These are phyloP conservation scores for Mormoops blainvillei DNA, from an alignment of 2,113 vertebrate species.

Conservation along the genomic window DNA sequence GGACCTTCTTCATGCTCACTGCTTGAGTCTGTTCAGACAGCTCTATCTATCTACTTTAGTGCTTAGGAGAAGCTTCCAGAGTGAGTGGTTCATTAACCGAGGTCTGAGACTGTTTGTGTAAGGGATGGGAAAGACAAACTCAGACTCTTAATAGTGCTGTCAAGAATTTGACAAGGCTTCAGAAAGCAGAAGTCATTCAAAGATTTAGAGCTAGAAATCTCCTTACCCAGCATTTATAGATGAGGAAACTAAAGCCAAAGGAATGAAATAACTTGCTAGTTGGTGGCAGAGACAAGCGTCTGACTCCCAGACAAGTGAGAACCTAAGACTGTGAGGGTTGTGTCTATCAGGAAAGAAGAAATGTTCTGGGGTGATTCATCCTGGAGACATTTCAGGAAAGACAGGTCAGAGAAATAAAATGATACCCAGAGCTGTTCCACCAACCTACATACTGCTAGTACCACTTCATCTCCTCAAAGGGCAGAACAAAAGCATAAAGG, in stretches of 20 bases:
- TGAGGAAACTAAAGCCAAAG: slow-evolving; percentile 16
- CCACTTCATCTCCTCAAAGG: neutral
- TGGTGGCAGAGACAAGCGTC: neutral
- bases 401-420: neutral
- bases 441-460: accelerated
- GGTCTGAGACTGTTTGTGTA: neutral
- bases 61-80: neutral
- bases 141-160: neutral
- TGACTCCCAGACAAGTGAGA: neutral
- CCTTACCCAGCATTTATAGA: neutral
- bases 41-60: neutral
- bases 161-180: slow-evolving; percentile 30
- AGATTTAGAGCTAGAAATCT: neutral
- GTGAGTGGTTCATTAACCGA: neutral
- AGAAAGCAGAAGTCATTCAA: slow-evolving; percentile 27
- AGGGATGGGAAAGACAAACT: neutral
- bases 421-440: neutral
- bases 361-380: neutral
- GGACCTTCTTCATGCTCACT: neutral
- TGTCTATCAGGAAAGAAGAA: neutral
- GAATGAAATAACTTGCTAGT: neutral
- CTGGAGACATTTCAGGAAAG: neutral
- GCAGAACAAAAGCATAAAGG: neutral
- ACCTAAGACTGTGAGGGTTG: neutral
- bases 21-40: neutral